Evolutionary conservation across 2,113 vertebrate genomes (phyloP).

Genomic region (Ptilonorhynchus violaceus): DNA sequence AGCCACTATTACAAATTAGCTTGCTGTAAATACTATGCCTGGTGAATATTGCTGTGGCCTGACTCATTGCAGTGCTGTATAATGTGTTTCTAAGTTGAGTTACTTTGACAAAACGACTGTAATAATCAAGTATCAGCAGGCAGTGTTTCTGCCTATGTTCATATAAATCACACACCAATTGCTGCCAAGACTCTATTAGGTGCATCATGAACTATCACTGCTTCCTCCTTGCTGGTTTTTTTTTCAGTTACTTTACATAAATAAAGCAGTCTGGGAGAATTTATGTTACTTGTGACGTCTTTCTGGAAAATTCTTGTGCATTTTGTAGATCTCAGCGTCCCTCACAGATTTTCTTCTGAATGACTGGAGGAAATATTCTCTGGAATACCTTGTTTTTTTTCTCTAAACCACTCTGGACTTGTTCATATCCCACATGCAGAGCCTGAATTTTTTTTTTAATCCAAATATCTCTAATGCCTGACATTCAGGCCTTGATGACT

Average conservation of each 20-base stretch:
- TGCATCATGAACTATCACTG: background rate
- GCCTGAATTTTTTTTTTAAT: background rate
- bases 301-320: background rate
- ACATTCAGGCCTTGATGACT: background rate
- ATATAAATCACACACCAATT: constrained; percentile 48
- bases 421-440: background rate
- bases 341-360: background rate
- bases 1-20: background rate
- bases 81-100: constrained; percentile 11
- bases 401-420: background rate
- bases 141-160: constrained; percentile 9
- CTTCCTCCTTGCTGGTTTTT: background rate
- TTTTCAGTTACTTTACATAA: background rate
- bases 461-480: background rate
- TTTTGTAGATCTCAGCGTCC: background rate
- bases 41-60: background rate
- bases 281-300: background rate
- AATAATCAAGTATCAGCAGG: constrained; percentile 57
- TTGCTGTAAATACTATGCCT: background rate
- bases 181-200: constrained; percentile 23
- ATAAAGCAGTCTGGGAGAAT: background rate
- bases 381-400: background rate
- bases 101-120: constrained; percentile 25
- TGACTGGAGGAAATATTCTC: background rate
- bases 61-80: background rate